phyloP scores from a whole-genome alignment of 2,797 vertebrate species.

The Lycodopsis pacificus region DNA sequence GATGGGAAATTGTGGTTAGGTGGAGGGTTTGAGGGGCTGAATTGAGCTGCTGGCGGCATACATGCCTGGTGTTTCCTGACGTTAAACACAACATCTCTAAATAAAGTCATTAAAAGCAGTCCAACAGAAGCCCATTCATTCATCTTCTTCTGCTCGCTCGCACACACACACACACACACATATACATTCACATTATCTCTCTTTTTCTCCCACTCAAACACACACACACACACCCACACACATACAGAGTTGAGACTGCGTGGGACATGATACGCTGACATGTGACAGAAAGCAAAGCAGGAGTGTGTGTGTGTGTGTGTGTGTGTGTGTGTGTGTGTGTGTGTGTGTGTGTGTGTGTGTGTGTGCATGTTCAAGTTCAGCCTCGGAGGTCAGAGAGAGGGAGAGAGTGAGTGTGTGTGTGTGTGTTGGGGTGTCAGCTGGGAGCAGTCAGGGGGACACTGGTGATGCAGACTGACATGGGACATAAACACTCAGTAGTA shows the following conservation, averaged over 20 bases:
- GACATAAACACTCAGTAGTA: slow-evolving; percentile 80
- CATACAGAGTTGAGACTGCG: slow-evolving; percentile 25
- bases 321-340: slow-evolving; percentile 10
- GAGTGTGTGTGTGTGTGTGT: slow-evolving; percentile 28
- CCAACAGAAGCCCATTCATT: slow-evolving; percentile 81
- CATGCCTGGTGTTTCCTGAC: slow-evolving; percentile 91
- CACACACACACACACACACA: slow-evolving; percentile 30
- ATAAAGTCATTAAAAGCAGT: slow-evolving; percentile 88
- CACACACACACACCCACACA: slow-evolving; percentile 13
- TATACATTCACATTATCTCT: slow-evolving; percentile 3
- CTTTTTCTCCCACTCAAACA: not conserved
- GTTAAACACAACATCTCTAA: slow-evolving; percentile 92
- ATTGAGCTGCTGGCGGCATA: slow-evolving; percentile 86
- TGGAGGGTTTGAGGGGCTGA: slow-evolving; percentile 59
- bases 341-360: slow-evolving; percentile 18
- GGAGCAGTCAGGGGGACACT: slow-evolving; percentile 82
- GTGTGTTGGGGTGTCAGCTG: slow-evolving; percentile 68
- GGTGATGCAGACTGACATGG: slow-evolving; percentile 81
- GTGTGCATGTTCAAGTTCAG: slow-evolving; percentile 57
- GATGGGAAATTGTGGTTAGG: slow-evolving; percentile 23
- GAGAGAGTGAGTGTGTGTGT: slow-evolving; percentile 19
- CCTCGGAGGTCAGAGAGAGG: slow-evolving; percentile 48
- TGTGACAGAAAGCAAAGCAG: slow-evolving; percentile 79
- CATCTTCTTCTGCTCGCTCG: slow-evolving; percentile 26
- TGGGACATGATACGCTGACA: slow-evolving; percentile 71